Evolutionary conservation across 2,888 invertebrate species (phyloP), one percentile per base, ranked within the genome.

Genomic region (Papilio protenor): DNA sequence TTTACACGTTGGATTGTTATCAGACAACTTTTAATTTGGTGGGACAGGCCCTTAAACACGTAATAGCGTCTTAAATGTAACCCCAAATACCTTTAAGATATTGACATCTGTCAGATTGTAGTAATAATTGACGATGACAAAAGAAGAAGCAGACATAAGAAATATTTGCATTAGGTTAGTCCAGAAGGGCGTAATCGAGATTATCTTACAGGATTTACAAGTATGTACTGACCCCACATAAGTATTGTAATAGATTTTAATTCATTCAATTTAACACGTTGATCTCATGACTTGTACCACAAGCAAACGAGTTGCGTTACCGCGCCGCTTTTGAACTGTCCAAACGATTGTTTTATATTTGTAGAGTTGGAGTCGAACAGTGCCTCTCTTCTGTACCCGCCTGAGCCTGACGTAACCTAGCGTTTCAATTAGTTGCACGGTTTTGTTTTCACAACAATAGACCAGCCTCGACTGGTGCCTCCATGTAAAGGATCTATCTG

Each of bases 341-440:
- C 90, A 92, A 94, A 93, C 92, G 91, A 94, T 94, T 94, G 94
- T 94, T 94, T 94, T 94, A 94, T 93, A 94, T 93, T 93, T 93
- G 91, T 91, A 91, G 90, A 92, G 92, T 90, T 87, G 27, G 61
- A 27, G 55, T 84, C 85, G 89, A 88, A 87, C 89, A 90, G 90
- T 90, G 91, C 92, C 92, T 90, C 91, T 91, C 91, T 91, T 89
- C 86, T 84, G 82, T 83, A 79, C 83, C 49, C 82, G 75, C 77
- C 88, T 92, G 91, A 90, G 75, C 77, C 88, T 92, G 91, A 90
- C 92, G 92, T 91, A 92, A 93, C 90, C 88, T 90, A 90, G 89
- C 91, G 89, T 91, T 92, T 92, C 92, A 93, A 93, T 93, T 93
- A 92, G 91, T 89, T 87, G 85, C 87, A 86, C 86, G 86, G 87